Base-by-base conservation (phyloP, 2,113 vertebrate genomes). In the Stigmatopora argus region DNA sequence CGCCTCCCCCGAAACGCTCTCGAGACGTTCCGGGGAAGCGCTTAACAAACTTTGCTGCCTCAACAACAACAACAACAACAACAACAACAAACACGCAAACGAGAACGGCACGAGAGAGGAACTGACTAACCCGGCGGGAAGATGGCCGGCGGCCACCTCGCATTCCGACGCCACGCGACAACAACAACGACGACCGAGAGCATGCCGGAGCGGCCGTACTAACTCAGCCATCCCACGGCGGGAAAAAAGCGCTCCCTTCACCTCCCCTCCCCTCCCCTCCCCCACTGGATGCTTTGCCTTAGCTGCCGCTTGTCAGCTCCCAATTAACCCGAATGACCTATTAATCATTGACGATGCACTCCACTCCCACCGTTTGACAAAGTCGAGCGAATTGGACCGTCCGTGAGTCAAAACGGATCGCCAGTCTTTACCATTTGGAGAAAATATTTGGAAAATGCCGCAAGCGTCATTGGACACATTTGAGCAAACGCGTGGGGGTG, bases 1-100 rank as follows among this genome's bases (percentile, higher is more conserved):
- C 93, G 95, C 94, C 92, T 90, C 93, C 26, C 26, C 90, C 93
- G 93, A 96, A 77, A 77, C 93, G 92, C 92, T 84, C 90, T 90
- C 91, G 90, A 93, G 91, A 93, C 91, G 78, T 89, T 89, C 91
- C 91, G 67, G 89, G 92, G 93, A 96, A 87, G 90, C 89, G 92
- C 93, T 10, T 96, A 94, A 93, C 59, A 90, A 92, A 91, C 88
- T 90, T 77, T 90, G 89, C 85, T 87, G 89, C 58, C 7, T 6
- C 53, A 31, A 26, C 58, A 19, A 34, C 23, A 58, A 18, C 26
- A 17, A n/a, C 57, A 38, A n/a, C 31, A 59, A 38, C 55, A 31
- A 44, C 26, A 63, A 49, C 45, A 48, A 88, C 70, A 55, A 90
- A 89, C 89, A 31, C 3, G 26, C 26, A 41, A 41, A 41, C 38